Base-by-base conservation (phyloP, 1,140 invertebrate species). In the Hydropsyche tenuis region DNA sequence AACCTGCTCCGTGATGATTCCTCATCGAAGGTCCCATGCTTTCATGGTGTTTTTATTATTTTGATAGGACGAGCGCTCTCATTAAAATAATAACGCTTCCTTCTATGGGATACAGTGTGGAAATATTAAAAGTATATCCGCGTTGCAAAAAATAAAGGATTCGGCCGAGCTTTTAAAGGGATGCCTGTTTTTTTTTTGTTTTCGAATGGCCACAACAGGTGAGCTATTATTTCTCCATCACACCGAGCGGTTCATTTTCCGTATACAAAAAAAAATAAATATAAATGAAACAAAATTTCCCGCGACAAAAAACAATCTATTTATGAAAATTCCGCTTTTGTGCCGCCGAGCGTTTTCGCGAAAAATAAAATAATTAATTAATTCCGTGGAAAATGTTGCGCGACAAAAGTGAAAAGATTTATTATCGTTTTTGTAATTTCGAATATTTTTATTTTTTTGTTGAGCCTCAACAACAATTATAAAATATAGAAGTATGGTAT, bases 171-270 rank as follows among this genome's bases (percentile, higher is more conserved):
- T 68, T 68, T 68, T 46, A 27, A 68, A 68, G 45, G 42, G 65
- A 22, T 43, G 3, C 30, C 9, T 37, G 3, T 37, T 37, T 37
- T 37, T 48, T 68, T 68, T 68, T 66, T 66, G 25, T 14, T 14
- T 27, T 48, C 20, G 18, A 68, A 68, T 46, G 65, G 65, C 65
- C 45, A 68, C 65, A 68, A 68, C 65, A 68, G 65, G 65, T 68
- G 65, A 68, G 65, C 65, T 68, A 68, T 68, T 68, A 68, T 68
- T 46, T 68, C 45, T 68, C 43, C 65, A 68, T 68, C 65, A 68
- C 65, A 43, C 43, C 65, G 56, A 20, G 18, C 14, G 18, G 4
- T 1, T 11, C 23, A 45, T 48, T n/a, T 48, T 68, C 45, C 12
- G 25, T 16, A 45, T 14, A 48, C 12, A 68, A 1, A 48, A 68